These are phyloP conservation scores for Tenebrio molitor DNA, from an alignment of 1,140 invertebrate species.

Conservation along the genomic window DNA sequence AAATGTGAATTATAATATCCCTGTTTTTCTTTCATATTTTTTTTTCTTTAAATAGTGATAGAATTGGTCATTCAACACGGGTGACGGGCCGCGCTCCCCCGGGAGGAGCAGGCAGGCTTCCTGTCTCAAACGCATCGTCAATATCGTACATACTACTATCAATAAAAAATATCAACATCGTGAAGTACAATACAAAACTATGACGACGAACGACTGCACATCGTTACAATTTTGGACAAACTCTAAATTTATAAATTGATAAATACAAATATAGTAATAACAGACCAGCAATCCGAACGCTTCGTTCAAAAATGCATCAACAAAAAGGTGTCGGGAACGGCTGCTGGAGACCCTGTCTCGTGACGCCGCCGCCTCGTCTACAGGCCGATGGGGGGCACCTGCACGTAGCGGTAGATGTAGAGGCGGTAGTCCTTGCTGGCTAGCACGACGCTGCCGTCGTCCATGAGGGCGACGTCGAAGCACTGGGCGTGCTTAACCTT, in stretches of 20 bases:
- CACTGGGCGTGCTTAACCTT: conserved; percentile 99
- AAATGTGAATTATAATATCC: conserved; percentile 62
- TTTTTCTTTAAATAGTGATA: conserved; percentile 63
- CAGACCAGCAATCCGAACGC: conserved; percentile 61
- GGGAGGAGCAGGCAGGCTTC: conserved; percentile 50
- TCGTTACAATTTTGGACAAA: conserved; percentile 60
- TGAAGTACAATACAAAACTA: conserved; percentile 64
- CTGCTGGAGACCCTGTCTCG: conserved; percentile 61
- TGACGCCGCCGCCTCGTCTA: conserved; percentile 65
- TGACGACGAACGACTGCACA: conserved; percentile 58
- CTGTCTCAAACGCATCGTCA: conserved; percentile 53
- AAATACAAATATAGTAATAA: conserved; percentile 58
- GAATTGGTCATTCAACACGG: conserved; percentile 64
- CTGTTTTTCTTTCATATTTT: too few species aligned
- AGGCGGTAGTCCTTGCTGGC: conserved; percentile 99
- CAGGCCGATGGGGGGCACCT: conserved; percentile 88
- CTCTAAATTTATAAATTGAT: conserved; percentile 52
- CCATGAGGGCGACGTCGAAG: conserved; percentile 99
- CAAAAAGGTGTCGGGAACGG: conserved; percentile 65
- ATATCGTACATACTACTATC: conserved; percentile 61
- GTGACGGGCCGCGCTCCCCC: conserved; percentile 54
- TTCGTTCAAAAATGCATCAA: conserved; percentile 65
- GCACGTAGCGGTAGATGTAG: conserved; percentile 98
- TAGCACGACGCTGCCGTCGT: conserved; percentile 98
- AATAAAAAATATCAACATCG: conserved; percentile 65